Conservation (phyloP, 2,888 invertebrate genomes). For the Andricus quercusramuli region DNA sequence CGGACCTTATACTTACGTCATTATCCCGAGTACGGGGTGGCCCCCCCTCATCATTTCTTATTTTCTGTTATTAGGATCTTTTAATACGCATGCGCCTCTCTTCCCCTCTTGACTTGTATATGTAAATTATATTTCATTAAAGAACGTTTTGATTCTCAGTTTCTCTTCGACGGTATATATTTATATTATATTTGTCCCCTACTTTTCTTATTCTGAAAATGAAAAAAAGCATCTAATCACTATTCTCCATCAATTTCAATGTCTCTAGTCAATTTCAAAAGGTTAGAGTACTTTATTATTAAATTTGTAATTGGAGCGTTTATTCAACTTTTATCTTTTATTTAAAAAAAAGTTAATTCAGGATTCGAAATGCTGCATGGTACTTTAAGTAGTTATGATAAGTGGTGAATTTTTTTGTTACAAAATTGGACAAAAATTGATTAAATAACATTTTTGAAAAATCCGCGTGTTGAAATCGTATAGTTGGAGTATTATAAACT, state of each 20-base stretch:
- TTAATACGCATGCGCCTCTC: slow-evolving; percentile 57
- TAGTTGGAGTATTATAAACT: too few relatives aligned
- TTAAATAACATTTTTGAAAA: too few relatives aligned
- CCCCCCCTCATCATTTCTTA: slow-evolving; percentile 62
- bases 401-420: too few relatives aligned
- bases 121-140: slow-evolving; percentile 63
- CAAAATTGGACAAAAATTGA: too few relatives aligned
- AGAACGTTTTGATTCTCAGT: slow-evolving; percentile 47
- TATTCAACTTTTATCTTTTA: too few relatives aligned
- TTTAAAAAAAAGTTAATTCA: too few relatives aligned
- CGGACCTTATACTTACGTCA: slow-evolving; percentile 70
- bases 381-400: too few relatives aligned
- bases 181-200: not conserved
- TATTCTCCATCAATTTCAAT: not conserved
- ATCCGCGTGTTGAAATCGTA: too few relatives aligned
- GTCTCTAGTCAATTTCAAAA: not conserved
- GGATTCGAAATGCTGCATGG: too few relatives aligned
- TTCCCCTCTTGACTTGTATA: slow-evolving; percentile 42
- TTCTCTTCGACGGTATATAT: not conserved
- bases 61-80: slow-evolving; percentile 65
- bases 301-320: too few relatives aligned
- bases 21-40: slow-evolving; percentile 61
- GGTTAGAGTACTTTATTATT: not conserved
- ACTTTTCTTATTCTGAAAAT: not conserved
- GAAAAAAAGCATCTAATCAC: not conserved